Evolutionary conservation across 2,113 vertebrate genomes (phyloP).

Genomic region (Anser brachyrhynchus): DNA sequence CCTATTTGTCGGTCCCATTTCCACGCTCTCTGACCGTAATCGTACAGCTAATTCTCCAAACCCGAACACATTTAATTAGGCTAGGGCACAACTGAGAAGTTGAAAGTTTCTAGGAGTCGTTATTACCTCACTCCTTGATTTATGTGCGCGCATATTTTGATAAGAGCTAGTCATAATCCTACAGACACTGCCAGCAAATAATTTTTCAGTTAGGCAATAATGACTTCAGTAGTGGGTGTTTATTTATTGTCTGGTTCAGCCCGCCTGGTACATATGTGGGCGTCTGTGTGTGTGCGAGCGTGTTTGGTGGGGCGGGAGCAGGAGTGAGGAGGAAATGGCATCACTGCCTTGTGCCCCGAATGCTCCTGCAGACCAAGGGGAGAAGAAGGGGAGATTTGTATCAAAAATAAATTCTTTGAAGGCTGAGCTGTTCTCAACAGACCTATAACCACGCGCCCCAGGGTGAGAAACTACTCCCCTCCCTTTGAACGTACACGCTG

Average conservation of each 20-base stretch:
- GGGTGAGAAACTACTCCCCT: neutral
- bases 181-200: constrained; percentile 72
- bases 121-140: constrained; percentile 67
- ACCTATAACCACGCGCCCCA: neutral
- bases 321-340: constrained; percentile 48
- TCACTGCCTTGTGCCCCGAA: neutral
- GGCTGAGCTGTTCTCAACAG: neutral
- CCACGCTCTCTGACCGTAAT: neutral
- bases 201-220: constrained; percentile 74
- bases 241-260: constrained; percentile 74
- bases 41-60: neutral
- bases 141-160: constrained; percentile 65
- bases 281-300: constrained; percentile 52
- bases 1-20: neutral
- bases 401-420: constrained; percentile 1
- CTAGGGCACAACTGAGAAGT: constrained; percentile 40
- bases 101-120: constrained; percentile 60
- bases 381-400: constrained; percentile 24
- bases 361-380: neutral
- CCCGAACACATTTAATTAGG: constrained; percentile 45
- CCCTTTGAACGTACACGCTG: neutral
- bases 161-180: constrained; percentile 68
- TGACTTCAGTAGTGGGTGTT: constrained; percentile 73
- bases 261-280: constrained; percentile 64
- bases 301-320: constrained; percentile 27